Conservation (phyloP, 1,140 invertebrate genomes). For the Lepidurus couesii region DNA sequence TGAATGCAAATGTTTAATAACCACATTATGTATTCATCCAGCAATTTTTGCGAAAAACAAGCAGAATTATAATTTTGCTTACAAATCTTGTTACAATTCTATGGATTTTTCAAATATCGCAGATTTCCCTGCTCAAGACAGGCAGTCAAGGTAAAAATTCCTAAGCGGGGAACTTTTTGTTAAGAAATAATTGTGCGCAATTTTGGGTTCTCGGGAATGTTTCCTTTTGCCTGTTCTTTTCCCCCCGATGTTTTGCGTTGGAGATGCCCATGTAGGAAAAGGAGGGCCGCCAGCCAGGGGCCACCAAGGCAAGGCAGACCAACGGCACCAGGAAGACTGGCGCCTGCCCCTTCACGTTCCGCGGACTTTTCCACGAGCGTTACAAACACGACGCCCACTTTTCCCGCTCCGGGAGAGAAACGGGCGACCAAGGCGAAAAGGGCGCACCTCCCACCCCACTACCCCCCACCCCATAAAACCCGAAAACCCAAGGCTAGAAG, state of each 20-base stretch:
- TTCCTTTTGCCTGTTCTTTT: not conserved
- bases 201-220: not conserved
- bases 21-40: too few species aligned
- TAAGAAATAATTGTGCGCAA: slow-evolving; percentile 10
- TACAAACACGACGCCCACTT: slow-evolving; percentile 21
- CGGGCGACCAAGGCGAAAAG: not conserved
- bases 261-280: slow-evolving; percentile 18
- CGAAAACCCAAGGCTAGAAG: not conserved
- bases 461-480: not conserved
- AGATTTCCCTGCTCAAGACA: too few species aligned
- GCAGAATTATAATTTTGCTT: too few species aligned
- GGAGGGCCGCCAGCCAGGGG: slow-evolving; percentile 11
- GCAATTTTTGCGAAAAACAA: too few species aligned
- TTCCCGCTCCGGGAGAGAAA: slow-evolving; percentile 6
- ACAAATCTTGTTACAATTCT: too few species aligned
- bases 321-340: slow-evolving; percentile 20
- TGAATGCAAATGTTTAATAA: too few species aligned
- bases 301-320: slow-evolving; percentile 16
- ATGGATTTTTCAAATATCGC: too few species aligned
- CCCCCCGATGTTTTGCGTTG: not conserved
- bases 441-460: not conserved
- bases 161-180: not conserved
- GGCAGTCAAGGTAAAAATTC: too few species aligned
- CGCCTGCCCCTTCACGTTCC: slow-evolving; percentile 20
- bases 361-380: slow-evolving; percentile 13